phyloP scores from a whole-genome alignment of 2,888 invertebrate species.

The Isoperla grammatica region DNA sequence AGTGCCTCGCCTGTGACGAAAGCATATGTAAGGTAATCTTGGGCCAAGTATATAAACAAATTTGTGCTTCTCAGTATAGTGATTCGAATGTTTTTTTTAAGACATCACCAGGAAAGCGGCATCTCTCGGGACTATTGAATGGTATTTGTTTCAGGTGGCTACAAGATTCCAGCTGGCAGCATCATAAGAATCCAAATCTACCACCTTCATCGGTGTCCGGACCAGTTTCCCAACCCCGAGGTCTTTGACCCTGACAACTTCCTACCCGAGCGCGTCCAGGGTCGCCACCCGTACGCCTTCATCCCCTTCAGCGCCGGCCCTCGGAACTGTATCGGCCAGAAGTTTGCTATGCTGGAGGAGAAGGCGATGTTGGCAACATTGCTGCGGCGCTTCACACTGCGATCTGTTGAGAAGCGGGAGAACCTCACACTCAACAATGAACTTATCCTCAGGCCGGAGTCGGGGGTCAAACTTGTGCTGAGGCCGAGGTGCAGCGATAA shows the following conservation, averaged over 20 bases:
- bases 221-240: conserved; percentile 58
- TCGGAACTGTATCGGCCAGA: conserved; percentile 36
- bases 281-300: conserved; percentile 46
- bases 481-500: not conserved
- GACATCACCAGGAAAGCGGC: too few species aligned
- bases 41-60: too few species aligned
- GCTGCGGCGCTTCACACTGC: conserved; percentile 22
- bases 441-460: conserved; percentile 20
- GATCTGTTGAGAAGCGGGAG: conserved; percentile 4
- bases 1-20: too few species aligned
- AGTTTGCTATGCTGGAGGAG: conserved; percentile 36
- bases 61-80: too few species aligned
- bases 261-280: conserved; percentile 49
- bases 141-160: conserved; percentile 41
- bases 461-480: conserved; percentile 13
- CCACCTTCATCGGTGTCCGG: conserved; percentile 58
- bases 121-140: too few species aligned
- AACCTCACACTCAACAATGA: conserved; percentile 17
- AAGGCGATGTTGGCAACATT: conserved; percentile 35
- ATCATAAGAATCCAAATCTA: conserved; percentile 54
- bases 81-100: too few species aligned
- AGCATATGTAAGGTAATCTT: too few species aligned
- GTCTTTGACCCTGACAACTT: conserved; percentile 67
- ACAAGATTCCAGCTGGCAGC: conserved; percentile 48
- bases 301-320: conserved; percentile 44